Evolutionary conservation across 2,797 vertebrate species (phyloP), one percentile per base, ranked within the genome.

Genomic region (Hirundo rustica): DNA sequence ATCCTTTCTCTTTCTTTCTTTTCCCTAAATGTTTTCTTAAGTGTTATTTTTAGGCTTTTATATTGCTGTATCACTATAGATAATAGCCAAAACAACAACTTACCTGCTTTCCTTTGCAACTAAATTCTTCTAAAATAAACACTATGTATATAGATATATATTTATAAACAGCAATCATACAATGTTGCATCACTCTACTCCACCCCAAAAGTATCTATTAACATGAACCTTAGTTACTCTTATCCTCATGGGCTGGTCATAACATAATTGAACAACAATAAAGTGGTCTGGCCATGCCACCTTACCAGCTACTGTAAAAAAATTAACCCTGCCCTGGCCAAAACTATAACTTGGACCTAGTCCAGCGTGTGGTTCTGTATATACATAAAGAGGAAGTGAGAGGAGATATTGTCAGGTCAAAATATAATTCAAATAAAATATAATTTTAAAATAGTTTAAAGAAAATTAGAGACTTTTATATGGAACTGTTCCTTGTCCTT

Each of bases 111-210:
- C 55, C 17, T 60, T 60, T 51, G 30, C 26, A 70, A 60, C 10
- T 4, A 60, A 70, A 70, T 60, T 51, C 38, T 36, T 51, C 20
- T 44, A 44, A 61, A 61, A 36, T 44, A 51, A 70, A 30, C 8
- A 8, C 10, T 34, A 25, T 20, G 42, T 22, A 22, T 27, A 47
- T 1, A 50, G 10, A n/a, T 40, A 4, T 11, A 11, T 48, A 34
- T 40, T 19, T 55, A 55, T 73, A 54, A 23, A n/a, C 19, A n/a
- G 8, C 0, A 0, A 55, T 25, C 16, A 23, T 25, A 29, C 20
- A 47, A 29, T 13, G 10, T 55, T 38, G 38, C 38, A 83, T 73
- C 11, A n/a, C 5, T 64, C 34, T 64, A 64, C 48, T 20, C 13
- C 10, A 19, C 1, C 2, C 23, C 23, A 73, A 65, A 48, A 64